Base-by-base conservation (phyloP, 2,888 invertebrate genomes). In the Neuroscelio doddi region DNA sequence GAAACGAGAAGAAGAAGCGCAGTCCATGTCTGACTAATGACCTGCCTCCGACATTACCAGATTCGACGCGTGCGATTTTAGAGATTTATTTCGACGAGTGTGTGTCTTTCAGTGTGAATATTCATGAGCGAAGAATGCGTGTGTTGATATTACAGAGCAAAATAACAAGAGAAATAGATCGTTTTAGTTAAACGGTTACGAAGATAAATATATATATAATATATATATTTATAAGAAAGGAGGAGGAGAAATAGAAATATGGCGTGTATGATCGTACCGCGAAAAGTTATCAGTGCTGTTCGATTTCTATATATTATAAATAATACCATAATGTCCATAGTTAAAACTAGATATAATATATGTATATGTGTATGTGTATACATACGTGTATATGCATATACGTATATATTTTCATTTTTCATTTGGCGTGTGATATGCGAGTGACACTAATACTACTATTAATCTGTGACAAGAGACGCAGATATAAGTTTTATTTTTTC, bases 81-180 rank as follows among this genome's bases (percentile, higher is more conserved):
- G 70, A 74, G 69, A 70, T 76, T 77, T 77, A 77, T 77, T 77
- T 76, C 76, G 75, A 66, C 68, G 77, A 74, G 61, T 73, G 64
- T 62, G 56, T 74, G 68, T 69, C 52, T 44, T 64, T 64, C 62
- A 70, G 56, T 69, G 67, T 67, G 67, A 39, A 39, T 39, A n/a
- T 39, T 55, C n/a, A n/a, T n/a, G 55, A 70, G 64, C 55, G 49
- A 52, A 59, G 71, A 59, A 50, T 63, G 68, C 49, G 56, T 16
- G n/a, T n/a, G n/a, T n/a, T n/a, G n/a, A n/a, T n/a, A n/a, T 3
- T 9, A 12, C 16, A 47, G 3, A 32, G 52, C 24, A 34, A 42
- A 57, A 45, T 36, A 46, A 63, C 21, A 47, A 39, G 24, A 50
- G 41, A 50, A 36, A 46, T 15, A 45, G 34, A 46, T 65, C 29